Evolutionary conservation across 2,888 invertebrate species (phyloP).

Genomic region (Amblyjoppa fuscipennis): DNA sequence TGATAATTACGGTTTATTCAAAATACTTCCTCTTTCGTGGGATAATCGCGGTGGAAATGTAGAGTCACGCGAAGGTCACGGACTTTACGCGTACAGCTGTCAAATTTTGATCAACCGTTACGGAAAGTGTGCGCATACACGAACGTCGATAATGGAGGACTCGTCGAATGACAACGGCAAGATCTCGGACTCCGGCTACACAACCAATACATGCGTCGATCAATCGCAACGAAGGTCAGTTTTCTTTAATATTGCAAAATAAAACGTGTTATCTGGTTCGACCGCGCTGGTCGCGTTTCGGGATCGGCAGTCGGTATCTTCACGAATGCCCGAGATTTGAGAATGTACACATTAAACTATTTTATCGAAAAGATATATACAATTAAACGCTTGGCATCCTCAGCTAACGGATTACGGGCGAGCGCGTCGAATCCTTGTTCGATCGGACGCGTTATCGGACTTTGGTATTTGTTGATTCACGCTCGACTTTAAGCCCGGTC

Average conservation of each 20-base stretch:
- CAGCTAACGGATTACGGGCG: too few relatives aligned
- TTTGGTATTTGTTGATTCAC: too few relatives aligned
- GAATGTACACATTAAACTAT: too few relatives aligned
- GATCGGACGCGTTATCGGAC: too few relatives aligned
- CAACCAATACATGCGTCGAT: background rate
- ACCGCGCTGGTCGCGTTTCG: too few relatives aligned
- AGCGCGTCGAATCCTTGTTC: too few relatives aligned
- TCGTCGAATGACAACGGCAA: constrained; percentile 13
- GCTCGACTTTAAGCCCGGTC: too few relatives aligned
- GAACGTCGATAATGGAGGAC: background rate
- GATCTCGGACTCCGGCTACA: constrained; percentile 1
- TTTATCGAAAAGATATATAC: too few relatives aligned
- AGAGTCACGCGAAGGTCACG: background rate
- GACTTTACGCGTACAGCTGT: background rate
- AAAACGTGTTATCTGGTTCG: too few relatives aligned
- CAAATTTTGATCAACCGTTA: background rate
- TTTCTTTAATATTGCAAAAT: background rate
- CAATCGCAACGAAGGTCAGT: constrained; percentile 2
- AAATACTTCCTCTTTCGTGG: background rate
- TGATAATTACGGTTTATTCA: background rate
- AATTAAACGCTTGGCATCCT: too few relatives aligned
- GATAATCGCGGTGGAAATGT: background rate
- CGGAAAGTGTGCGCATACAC: background rate
- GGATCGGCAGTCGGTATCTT: too few relatives aligned
- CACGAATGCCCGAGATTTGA: too few relatives aligned